phyloP scores from a whole-genome alignment of 2,113 vertebrate species.

The Mobula birostris region DNA sequence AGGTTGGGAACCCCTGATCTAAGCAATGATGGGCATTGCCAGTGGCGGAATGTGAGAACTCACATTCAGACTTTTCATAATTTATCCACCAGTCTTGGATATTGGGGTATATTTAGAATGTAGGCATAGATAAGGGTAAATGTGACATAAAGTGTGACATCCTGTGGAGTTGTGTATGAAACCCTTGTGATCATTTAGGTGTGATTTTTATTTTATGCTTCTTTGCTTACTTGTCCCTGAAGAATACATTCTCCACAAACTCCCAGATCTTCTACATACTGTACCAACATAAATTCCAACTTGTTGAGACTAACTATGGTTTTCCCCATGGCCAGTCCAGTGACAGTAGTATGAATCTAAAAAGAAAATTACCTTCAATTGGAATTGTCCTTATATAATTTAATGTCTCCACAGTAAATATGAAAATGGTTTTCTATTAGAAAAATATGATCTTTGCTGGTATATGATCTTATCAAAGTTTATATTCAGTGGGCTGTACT shows the following conservation, averaged over 20 bases:
- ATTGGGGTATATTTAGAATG: not conserved
- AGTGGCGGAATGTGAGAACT: not conserved
- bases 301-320: not conserved
- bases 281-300: not conserved
- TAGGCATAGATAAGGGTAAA: too few relatives aligned
- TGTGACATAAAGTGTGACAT: not conserved
- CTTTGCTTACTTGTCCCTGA: not conserved
- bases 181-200: not conserved
- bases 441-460: constrained; percentile 25
- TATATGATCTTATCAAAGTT: constrained; percentile 35
- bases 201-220: not conserved
- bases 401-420: not conserved
- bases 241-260: not conserved
- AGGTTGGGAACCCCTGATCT: not conserved
- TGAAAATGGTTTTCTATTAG: constrained; percentile 23
- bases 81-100: not conserved
- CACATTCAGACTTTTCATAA: not conserved
- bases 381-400: constrained; percentile 4
- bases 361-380: not conserved
- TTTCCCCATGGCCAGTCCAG: not conserved
- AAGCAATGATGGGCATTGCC: not conserved
- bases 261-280: not conserved
- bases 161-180: not conserved
- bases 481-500: constrained; percentile 23
- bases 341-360: not conserved